A percentile compares a stretch with the other conserved stretches of the same genome.
These are phyloP conservation scores for Suricata suricatta DNA, from an alignment of 2,113 vertebrate species.

Conservation along the genomic window DNA sequence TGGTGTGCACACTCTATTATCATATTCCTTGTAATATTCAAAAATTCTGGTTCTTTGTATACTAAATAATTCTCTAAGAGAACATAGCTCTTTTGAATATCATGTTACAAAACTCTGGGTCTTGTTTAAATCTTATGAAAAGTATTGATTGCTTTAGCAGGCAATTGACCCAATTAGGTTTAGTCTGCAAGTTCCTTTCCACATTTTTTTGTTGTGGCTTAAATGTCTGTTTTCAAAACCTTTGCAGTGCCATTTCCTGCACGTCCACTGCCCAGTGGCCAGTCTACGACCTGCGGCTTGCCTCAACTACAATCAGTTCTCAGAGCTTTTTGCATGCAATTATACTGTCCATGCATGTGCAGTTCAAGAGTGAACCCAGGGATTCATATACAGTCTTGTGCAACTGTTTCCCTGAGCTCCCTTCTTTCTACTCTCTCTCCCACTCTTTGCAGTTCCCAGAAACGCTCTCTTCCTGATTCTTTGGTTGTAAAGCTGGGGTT, in stretches of 20 bases:
- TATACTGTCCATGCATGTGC: background rate
- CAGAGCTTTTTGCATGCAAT: background rate
- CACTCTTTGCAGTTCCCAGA: background rate
- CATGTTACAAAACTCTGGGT: background rate
- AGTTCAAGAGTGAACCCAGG: background rate
- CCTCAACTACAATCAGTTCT: background rate
- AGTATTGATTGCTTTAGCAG: background rate
- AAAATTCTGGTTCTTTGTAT: background rate
- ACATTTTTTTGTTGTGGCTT: background rate
- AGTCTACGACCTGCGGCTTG: background rate
- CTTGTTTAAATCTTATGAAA: background rate
- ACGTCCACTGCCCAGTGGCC: background rate
- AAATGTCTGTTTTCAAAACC: background rate
- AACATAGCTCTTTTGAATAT: background rate
- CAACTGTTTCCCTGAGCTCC: background rate
- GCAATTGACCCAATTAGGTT: background rate
- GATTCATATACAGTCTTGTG: background rate
- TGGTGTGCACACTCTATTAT: background rate
- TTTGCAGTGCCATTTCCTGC: background rate
- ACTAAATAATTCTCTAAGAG: background rate
- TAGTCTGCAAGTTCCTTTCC: background rate
- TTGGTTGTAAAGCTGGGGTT: background rate
- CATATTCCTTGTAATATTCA: background rate
- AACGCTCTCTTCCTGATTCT: background rate
- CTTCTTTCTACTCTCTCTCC: background rate